phyloP scores from a whole-genome alignment of 2,113 vertebrate genomes.

The Silurus asotus region DNA sequence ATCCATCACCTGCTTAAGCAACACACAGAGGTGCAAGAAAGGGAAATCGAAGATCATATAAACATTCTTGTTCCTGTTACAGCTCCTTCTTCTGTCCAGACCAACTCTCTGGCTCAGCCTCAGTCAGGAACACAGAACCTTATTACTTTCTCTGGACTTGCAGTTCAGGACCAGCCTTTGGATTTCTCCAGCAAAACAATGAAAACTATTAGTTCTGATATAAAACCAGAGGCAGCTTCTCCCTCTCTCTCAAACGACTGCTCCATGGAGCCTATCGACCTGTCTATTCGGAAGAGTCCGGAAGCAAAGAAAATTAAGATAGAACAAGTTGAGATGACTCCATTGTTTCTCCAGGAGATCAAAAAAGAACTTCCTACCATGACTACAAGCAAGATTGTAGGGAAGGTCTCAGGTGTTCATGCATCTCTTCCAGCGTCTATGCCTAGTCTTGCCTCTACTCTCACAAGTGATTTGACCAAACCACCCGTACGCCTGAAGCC shows the following conservation, averaged over 20 bases:
- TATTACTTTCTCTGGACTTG: slow-evolving; percentile 61
- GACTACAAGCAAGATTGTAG: slow-evolving; percentile 57
- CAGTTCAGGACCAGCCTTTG: slow-evolving; percentile 85
- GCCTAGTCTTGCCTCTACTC: slow-evolving; percentile 51
- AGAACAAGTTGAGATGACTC: not conserved
- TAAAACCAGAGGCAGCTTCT: slow-evolving; percentile 79
- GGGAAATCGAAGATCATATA: slow-evolving; percentile 89
- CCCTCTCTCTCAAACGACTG: slow-evolving; percentile 71
- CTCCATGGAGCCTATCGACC: slow-evolving; percentile 88
- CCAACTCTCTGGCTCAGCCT: slow-evolving; percentile 53
- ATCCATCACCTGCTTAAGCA: slow-evolving; percentile 95
- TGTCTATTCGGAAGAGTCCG: slow-evolving; percentile 87
- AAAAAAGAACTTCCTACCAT: slow-evolving; percentile 69
- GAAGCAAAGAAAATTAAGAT: slow-evolving; percentile 72
- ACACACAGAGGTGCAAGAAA: slow-evolving; percentile 89
- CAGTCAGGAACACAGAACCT: slow-evolving; percentile 80
- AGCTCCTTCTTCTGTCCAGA: slow-evolving; percentile 39
- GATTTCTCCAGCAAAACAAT: slow-evolving; percentile 90
- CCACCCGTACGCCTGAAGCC: slow-evolving; percentile 82
- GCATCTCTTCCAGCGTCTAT: slow-evolving; percentile 36
- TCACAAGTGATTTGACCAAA: slow-evolving; percentile 69
- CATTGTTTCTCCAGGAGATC: slow-evolving; percentile 57
- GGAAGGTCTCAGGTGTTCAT: slow-evolving; percentile 29
- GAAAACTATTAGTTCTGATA: slow-evolving; percentile 63
- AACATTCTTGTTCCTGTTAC: slow-evolving; percentile 70